Conservation (phyloP, 2,797 vertebrate genomes). For the Heterohyrax brucei region DNA sequence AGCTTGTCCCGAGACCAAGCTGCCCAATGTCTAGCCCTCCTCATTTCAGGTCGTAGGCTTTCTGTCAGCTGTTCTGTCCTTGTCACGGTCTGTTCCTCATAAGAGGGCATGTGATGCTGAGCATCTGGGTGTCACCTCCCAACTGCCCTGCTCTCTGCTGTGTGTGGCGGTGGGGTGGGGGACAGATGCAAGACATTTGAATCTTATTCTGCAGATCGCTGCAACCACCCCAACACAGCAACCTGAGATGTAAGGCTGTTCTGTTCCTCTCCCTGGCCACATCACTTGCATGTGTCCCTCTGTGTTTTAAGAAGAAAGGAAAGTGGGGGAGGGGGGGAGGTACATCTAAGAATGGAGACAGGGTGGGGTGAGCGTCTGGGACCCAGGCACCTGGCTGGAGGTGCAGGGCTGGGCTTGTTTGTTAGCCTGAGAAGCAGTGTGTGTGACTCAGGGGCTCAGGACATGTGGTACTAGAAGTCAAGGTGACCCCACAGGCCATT, state of each 20-base stretch:
- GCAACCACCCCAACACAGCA: conserved; percentile 40
- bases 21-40: background rate
- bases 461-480: too few species aligned
- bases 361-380: background rate
- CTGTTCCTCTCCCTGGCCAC: background rate
- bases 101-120: background rate
- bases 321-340: background rate
- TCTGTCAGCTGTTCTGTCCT: conserved; percentile 23
- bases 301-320: background rate
- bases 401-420: background rate
- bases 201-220: conserved; percentile 7
- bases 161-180: background rate
- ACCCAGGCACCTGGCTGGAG: background rate
- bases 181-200: background rate
- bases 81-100: conserved; percentile 12
- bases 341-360: background rate
- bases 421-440: fast-evolving
- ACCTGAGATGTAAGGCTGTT: background rate
- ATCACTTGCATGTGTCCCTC: background rate
- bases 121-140: background rate
- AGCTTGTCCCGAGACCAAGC: background rate
- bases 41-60: background rate
- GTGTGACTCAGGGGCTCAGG: background rate
- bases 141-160: background rate
- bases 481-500: background rate